Evolutionary conservation across 2,888 invertebrate genomes (phyloP), one percentile per base, ranked within the genome.

Genomic region (Toxonevra muliebris): DNA sequence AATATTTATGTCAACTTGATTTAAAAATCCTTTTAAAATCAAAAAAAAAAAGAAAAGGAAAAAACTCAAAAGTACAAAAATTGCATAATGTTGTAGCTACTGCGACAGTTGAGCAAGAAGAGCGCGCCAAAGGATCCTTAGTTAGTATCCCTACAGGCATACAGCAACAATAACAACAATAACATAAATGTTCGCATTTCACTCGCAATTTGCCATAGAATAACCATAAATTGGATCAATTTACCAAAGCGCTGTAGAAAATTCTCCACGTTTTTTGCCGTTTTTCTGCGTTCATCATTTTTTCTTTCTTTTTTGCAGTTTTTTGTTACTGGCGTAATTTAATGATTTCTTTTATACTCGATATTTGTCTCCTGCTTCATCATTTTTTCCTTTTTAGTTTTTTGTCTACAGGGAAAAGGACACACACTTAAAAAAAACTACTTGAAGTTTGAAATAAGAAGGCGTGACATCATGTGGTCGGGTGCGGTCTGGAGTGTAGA

Each of bases 171-270:
- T 57, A 62, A 30, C 30, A 45, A 40, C 48, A 53, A 57, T 57
- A 62, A 43, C 59, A 58, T 53, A 54, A 64, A 72, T 72, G 65
- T 73, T 30, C 73, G 74, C 76, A 76, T 76, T 77, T 79, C 77
- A 73, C 72, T 78, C 72, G 75, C 76, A 81, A 81, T 81, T 80
- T 80, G 76, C 79, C 77, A 79, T 78, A 77, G 79, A 77, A 80
- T 78, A 81, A 82, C 79, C 79, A 79, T 79, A 81, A 81, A 82
- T 82, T 81, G 82, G 80, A 80, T 82, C 80, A 82, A 80, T 81
- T 81, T 80, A 66, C 64, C 45, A 61, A 62, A 65, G 65, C 68
- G 68, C 30, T 30, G 7, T 7, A 7, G 30, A 30, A 30, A 30
- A 30, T 30, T 30, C 7, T 30, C 2, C 30, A 20, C 20, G 11